phyloP scores from a whole-genome alignment of 2,113 vertebrate genomes.

The Eulemur macaco region DNA sequence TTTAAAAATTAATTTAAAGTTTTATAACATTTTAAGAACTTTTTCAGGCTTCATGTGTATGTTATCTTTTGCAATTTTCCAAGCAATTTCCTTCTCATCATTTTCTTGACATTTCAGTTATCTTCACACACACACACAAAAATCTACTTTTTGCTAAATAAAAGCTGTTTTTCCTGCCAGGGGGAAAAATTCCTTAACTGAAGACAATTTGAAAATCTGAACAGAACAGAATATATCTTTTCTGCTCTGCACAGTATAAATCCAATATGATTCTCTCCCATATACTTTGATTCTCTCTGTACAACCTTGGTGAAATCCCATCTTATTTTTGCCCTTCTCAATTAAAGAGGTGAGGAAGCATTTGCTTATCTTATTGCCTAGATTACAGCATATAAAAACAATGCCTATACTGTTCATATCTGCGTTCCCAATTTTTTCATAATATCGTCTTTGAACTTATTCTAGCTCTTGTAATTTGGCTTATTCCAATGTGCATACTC shows the following conservation, averaged over 20 bases:
- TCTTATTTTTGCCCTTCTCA: neutral
- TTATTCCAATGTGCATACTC: neutral
- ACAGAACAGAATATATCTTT: neutral
- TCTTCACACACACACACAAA: neutral
- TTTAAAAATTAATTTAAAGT: slow-evolving; percentile 10
- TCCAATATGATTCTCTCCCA: neutral
- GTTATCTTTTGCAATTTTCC: slow-evolving; percentile 9
- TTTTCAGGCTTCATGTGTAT: neutral
- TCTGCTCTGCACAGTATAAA: neutral
- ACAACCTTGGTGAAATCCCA: neutral
- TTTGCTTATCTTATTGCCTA: neutral
- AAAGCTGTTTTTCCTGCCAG: neutral
- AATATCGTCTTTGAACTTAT: neutral
- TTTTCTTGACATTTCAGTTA: slow-evolving; percentile 54
- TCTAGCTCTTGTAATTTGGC: neutral
- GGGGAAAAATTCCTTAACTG: neutral
- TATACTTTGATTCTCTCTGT: neutral
- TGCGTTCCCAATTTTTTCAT: neutral
- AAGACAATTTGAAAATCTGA: slow-evolving; percentile 31
- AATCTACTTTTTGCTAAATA: neutral
- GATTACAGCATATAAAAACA: too few relatives aligned
- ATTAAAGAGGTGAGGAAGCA: neutral
- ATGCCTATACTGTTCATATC: neutral
- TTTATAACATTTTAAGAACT: slow-evolving; percentile 6
- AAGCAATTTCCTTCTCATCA: slow-evolving; percentile 51